phyloP scores from a whole-genome alignment of 2,797 vertebrate genomes.

The Poeciliopsis presidionis region DNA sequence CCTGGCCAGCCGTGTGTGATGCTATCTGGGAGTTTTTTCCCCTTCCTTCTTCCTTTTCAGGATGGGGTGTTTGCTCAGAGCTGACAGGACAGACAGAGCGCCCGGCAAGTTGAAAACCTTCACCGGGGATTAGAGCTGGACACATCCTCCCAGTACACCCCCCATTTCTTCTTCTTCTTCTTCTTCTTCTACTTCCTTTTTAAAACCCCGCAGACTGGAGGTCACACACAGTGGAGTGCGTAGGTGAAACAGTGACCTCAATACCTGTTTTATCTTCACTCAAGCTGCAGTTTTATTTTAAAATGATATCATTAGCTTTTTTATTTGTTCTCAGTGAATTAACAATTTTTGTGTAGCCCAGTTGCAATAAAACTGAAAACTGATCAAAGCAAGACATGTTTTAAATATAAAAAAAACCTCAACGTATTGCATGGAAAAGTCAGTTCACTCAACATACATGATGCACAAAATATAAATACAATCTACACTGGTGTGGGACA shows the following conservation, averaged over 20 bases:
- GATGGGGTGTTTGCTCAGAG: conserved; percentile 72
- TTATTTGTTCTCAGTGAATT: neutral
- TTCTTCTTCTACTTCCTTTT: conserved; percentile 18
- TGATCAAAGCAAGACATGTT: neutral
- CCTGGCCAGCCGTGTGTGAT: conserved; percentile 77
- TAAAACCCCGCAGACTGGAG: conserved; percentile 27
- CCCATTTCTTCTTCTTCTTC: conserved; percentile 11
- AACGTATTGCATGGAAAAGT: neutral
- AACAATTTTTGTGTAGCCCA: neutral
- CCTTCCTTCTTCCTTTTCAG: conserved; percentile 47
- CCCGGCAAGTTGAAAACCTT: conserved; percentile 71
- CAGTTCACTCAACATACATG: neutral
- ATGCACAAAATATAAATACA: neutral
- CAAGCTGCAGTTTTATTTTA: neutral
- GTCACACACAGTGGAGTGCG: conserved; percentile 5
- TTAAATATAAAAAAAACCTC: neutral
- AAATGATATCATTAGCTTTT: neutral
- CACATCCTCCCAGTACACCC: conserved; percentile 47
- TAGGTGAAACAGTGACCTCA: conserved; percentile 6
- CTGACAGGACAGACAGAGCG: conserved; percentile 75
- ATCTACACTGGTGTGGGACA: neutral
- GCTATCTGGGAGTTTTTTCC: conserved; percentile 62
- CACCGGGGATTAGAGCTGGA: conserved; percentile 70
- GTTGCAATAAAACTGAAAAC: neutral
- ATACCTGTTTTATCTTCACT: conserved; percentile 7